Evolutionary conservation across 2,888 invertebrate species (phyloP).

Genomic region (Pachycephus smyrnensis): DNA sequence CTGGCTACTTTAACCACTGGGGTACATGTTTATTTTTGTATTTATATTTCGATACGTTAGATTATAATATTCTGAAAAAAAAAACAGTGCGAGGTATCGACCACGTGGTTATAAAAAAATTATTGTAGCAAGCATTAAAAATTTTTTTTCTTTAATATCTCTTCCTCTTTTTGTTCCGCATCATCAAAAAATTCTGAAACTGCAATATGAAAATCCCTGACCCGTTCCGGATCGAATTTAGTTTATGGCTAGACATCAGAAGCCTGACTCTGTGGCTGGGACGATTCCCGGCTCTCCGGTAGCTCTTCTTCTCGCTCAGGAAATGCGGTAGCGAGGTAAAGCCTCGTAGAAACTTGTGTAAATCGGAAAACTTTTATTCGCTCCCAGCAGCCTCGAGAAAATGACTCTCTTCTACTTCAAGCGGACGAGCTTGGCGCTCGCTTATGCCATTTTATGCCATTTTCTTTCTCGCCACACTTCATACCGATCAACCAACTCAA

Average conservation of each 20-base stretch:
- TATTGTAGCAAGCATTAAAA: neutral
- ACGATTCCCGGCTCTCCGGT: neutral
- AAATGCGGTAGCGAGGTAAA: slow-evolving; percentile 26
- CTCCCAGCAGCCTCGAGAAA: slow-evolving; percentile 25
- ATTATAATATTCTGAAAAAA: no score
- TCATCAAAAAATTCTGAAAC: neutral
- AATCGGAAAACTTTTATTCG: slow-evolving; percentile 55
- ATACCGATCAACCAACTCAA: neutral
- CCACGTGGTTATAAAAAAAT: no score
- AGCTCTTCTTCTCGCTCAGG: neutral
- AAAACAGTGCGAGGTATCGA: no score
- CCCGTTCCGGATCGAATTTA: slow-evolving; percentile 34
- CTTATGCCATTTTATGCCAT: neutral
- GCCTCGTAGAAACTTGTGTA: slow-evolving; percentile 48
- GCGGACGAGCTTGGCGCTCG: neutral
- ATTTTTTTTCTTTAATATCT: neutral
- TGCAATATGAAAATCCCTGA: neutral
- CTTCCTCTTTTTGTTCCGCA: neutral
- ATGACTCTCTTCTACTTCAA: neutral
- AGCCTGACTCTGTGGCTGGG: slow-evolving; percentile 25
- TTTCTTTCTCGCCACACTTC: neutral
- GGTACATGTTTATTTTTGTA: no score
- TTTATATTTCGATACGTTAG: no score
- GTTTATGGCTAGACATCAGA: slow-evolving; percentile 38
- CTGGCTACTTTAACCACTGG: no score